A percentile compares a stretch with the other conserved stretches of the same genome.
Conservation (phyloP, 2,113 vertebrate species). For the Entelurus aequoreus region DNA sequence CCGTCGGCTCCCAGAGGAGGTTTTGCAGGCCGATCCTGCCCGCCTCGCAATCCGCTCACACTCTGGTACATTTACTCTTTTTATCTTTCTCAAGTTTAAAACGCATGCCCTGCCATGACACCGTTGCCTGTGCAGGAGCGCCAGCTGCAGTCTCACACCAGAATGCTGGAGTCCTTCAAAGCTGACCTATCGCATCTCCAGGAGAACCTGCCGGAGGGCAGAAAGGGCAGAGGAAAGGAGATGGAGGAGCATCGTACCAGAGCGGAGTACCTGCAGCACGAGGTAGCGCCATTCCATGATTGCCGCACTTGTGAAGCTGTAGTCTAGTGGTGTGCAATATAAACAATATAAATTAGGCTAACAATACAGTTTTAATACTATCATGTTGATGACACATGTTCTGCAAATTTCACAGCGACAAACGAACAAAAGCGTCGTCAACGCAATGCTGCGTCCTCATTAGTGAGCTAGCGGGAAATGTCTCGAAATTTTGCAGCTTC, state of each 20-base stretch:
- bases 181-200: conserved; percentile 75
- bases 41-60: conserved; percentile 65
- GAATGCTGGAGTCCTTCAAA: conserved; percentile 76
- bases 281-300: conserved; percentile 42
- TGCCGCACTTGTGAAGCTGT: background rate
- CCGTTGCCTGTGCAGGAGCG: conserved; percentile 70
- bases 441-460: no score
- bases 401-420: no score
- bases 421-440: no score
- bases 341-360: no score
- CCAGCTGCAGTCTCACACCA: conserved; percentile 77
- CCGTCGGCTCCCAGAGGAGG: conserved; percentile 82
- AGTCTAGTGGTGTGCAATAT: no score
- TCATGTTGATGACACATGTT: no score
- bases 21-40: conserved; percentile 85
- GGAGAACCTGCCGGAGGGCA: conserved; percentile 67
- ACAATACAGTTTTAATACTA: no score
- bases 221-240: conserved; percentile 71
- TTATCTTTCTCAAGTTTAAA: no score
- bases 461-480: no score
- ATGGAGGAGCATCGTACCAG: conserved; percentile 69
- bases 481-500: no score
- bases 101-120: no score
- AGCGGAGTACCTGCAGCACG: conserved; percentile 67
- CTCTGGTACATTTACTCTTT: conserved; percentile 64